phyloP scores from a whole-genome alignment of 2,888 invertebrate genomes.

The Platycheirus rosarum region DNA sequence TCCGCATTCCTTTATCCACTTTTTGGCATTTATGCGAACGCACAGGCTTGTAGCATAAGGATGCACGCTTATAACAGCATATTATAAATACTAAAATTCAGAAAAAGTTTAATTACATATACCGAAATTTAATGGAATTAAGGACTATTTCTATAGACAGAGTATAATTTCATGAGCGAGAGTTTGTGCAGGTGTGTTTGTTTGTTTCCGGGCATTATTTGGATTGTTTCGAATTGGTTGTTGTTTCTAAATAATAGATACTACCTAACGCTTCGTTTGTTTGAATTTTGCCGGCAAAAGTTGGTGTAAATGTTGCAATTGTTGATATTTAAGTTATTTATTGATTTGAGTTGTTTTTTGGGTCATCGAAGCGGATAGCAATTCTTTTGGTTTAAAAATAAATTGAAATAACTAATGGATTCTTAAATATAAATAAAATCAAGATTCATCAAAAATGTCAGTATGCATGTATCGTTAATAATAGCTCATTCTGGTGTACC shows the following conservation, averaged over 20 bases:
- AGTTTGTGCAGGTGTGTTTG: neutral
- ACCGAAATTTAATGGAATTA: conserved; percentile 19
- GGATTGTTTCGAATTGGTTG: neutral
- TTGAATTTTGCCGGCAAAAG: neutral
- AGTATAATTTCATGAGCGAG: neutral
- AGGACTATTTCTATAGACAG: conserved; percentile 15
- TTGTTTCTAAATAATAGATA: neutral
- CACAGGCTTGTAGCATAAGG: conserved; percentile 11
- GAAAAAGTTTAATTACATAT: conserved; percentile 29
- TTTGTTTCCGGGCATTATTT: conserved; percentile 6
- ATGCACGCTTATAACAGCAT: conserved; percentile 3
- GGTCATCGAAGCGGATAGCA: no score
- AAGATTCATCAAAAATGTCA: no score
- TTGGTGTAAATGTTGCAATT: no score
- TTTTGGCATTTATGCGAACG: conserved; percentile 21
- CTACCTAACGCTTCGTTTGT: neutral
- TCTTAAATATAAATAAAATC: no score
- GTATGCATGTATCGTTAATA: no score
- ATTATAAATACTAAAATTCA: conserved; percentile 28
- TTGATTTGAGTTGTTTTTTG: no score
- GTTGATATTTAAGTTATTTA: no score
- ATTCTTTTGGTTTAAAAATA: no score
- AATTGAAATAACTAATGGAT: no score
- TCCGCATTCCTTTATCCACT: neutral
- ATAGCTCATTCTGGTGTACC: no score